These are phyloP conservation scores for Drosophila bifasciata DNA, from an alignment of 1,140 invertebrate genomes.

Conservation along the genomic window DNA sequence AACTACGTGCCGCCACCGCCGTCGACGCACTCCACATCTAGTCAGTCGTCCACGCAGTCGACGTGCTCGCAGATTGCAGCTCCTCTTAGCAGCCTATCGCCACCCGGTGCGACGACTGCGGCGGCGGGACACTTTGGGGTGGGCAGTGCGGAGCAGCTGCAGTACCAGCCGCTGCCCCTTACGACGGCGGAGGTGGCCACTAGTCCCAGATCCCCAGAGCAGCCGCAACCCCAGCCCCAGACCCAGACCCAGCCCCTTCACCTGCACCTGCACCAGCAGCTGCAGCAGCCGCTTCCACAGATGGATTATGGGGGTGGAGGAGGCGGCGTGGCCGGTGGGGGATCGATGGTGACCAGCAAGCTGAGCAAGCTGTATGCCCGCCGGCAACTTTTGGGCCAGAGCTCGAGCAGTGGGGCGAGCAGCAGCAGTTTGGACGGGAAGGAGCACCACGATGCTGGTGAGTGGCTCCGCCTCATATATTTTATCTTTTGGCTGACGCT, in stretches of 20 bases:
- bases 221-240: constrained; percentile 20
- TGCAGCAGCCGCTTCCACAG: constrained; percentile 15
- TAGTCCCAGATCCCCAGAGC: constrained; percentile 33
- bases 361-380: constrained; percentile 74
- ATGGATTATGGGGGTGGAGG: too few species aligned
- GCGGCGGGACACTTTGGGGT: constrained; percentile 59
- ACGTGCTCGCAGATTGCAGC: constrained; percentile 74
- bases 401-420: constrained; percentile 43
- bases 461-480: constrained; percentile 8
- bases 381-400: constrained; percentile 63
- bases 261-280: constrained; percentile 10
- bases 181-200: constrained; percentile 31
- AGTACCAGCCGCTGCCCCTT: constrained; percentile 72
- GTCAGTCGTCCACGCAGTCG: constrained; percentile 82
- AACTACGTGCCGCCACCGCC: constrained; percentile 71
- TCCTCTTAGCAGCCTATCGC: constrained; percentile 9
- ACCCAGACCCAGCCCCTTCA: constrained; percentile 18
- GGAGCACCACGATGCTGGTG: constrained; percentile 61
- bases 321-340: not conserved
- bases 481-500: not conserved
- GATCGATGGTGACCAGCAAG: constrained; percentile 56
- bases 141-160: constrained; percentile 53
- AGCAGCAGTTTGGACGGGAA: constrained; percentile 51
- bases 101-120: constrained; percentile 26
- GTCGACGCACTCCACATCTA: constrained; percentile 80